phyloP scores from a whole-genome alignment of 2,888 invertebrate species.

The Sericinus montela region DNA sequence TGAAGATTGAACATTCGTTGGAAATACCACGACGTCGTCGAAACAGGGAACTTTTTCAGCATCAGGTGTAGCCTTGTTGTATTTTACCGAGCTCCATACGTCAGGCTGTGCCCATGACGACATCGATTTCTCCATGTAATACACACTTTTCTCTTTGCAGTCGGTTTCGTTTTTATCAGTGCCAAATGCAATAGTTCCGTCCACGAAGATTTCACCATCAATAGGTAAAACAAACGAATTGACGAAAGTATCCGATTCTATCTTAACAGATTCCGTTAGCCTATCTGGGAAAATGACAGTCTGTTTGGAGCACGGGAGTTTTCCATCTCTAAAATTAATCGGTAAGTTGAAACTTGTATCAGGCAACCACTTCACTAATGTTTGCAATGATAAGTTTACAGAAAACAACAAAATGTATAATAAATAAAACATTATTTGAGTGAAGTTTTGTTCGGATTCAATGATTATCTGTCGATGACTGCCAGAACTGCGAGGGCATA shows the following conservation, averaged over 20 bases:
- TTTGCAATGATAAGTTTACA: constrained; percentile 34
- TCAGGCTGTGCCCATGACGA: constrained; percentile 59
- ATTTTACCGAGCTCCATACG: constrained; percentile 60
- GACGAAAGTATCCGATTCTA: constrained; percentile 42
- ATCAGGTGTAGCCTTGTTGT: constrained; percentile 71
- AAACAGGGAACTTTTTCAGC: constrained; percentile 68
- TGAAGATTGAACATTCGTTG: constrained; percentile 41
- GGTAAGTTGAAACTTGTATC: constrained; percentile 56
- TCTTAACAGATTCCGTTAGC: constrained; percentile 40
- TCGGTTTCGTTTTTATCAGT: constrained; percentile 38
- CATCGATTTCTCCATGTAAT: constrained; percentile 46
- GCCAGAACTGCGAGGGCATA: constrained; percentile 34
- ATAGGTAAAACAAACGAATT: constrained; percentile 55
- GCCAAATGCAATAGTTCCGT: constrained; percentile 48
- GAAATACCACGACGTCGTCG: constrained; percentile 62
- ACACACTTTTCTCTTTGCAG: constrained; percentile 40
- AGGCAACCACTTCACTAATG: constrained; percentile 57
- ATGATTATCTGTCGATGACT: constrained; percentile 37
- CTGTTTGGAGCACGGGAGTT: constrained; percentile 61
- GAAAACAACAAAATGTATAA: constrained; percentile 26
- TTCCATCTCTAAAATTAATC: constrained; percentile 49
- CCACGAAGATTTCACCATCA: constrained; percentile 57
- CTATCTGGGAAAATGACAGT: constrained; percentile 57
- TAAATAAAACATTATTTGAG: constrained; percentile 22
- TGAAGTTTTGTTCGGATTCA: constrained; percentile 25